phyloP scores from a whole-genome alignment of 2,888 invertebrate genomes.

The Dioctria rufipes region DNA sequence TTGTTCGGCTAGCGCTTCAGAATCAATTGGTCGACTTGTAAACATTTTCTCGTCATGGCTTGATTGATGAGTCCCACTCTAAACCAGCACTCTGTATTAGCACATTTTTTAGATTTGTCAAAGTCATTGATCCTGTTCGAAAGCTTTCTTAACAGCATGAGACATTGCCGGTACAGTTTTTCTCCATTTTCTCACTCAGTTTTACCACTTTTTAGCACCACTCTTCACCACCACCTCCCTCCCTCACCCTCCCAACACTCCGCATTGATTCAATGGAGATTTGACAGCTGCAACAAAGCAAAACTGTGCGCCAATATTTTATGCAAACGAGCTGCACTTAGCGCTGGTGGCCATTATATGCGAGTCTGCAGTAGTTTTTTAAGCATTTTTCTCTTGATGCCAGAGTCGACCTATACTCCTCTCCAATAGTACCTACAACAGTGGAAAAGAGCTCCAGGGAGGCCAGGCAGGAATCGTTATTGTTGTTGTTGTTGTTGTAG shows the following conservation, averaged over 20 bases:
- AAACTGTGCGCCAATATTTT: slow-evolving; percentile 50
- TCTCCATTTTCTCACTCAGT: not conserved
- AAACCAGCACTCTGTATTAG: slow-evolving; percentile 51
- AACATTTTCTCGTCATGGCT: slow-evolving; percentile 37
- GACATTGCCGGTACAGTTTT: not conserved
- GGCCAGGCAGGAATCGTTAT: no score
- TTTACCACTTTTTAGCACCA: not conserved
- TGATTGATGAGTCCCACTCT: slow-evolving; percentile 54
- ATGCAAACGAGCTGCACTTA: slow-evolving; percentile 54
- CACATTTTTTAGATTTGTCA: slow-evolving; percentile 56
- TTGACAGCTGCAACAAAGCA: slow-evolving; percentile 53
- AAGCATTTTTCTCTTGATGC: slow-evolving; percentile 42
- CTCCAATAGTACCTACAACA: not conserved
- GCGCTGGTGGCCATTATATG: slow-evolving; percentile 36
- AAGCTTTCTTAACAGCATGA: slow-evolving; percentile 40
- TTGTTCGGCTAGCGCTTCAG: slow-evolving; percentile 7
- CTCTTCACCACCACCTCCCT: not conserved
- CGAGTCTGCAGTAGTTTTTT: slow-evolving; percentile 39
- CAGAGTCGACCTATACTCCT: not conserved
- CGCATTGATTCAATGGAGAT: not conserved
- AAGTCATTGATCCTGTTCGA: slow-evolving; percentile 45
- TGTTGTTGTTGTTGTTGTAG: no score
- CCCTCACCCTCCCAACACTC: no score
- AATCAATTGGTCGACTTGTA: slow-evolving; percentile 51
- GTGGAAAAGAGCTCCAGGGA: not conserved